Percentiles rank a stretch among this genome's conserved stretches.
Conservation (phyloP, 2,888 invertebrate genomes). For the Pollenia griseotomentosa region DNA sequence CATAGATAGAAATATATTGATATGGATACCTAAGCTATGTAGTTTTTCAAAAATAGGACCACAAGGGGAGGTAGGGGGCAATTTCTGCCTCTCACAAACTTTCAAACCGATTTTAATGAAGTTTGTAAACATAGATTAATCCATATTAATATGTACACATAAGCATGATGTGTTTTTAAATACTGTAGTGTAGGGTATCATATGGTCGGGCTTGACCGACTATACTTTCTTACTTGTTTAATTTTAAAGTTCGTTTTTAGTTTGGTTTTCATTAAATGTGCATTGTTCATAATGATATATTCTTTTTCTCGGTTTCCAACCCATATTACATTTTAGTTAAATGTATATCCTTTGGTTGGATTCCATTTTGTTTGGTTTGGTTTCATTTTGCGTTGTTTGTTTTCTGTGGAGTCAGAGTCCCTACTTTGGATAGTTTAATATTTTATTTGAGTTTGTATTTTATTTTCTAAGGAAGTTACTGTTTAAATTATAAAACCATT, state of each 20-base stretch:
- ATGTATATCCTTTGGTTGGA: constrained; percentile 51
- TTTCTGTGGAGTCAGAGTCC: constrained; percentile 34
- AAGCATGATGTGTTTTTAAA: too few species aligned
- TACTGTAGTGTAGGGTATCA: too few species aligned
- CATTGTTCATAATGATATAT: constrained; percentile 66
- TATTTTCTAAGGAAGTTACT: constrained; percentile 63
- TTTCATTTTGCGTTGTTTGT: constrained; percentile 24
- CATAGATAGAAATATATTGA: too few species aligned
- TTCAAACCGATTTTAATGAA: too few species aligned
- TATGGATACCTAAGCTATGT: too few species aligned
- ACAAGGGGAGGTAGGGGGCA: too few species aligned
- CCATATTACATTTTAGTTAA: constrained; percentile 43
- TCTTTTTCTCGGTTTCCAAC: constrained; percentile 58
- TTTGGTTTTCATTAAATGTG: constrained; percentile 65
- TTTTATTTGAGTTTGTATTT: constrained; percentile 50
- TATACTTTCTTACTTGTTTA: too few species aligned
- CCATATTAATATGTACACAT: too few species aligned
- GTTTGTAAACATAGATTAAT: too few species aligned
- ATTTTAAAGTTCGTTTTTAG: neutral
- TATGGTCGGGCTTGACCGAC: too few species aligned
- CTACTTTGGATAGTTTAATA: constrained; percentile 21
- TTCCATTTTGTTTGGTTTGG: constrained; percentile 1
- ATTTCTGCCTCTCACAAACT: too few species aligned
- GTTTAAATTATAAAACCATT: constrained; percentile 59
- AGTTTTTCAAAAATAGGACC: too few species aligned